Evolutionary conservation across 1,140 invertebrate species (phyloP).

Genomic region (Riptortus pedestris): DNA sequence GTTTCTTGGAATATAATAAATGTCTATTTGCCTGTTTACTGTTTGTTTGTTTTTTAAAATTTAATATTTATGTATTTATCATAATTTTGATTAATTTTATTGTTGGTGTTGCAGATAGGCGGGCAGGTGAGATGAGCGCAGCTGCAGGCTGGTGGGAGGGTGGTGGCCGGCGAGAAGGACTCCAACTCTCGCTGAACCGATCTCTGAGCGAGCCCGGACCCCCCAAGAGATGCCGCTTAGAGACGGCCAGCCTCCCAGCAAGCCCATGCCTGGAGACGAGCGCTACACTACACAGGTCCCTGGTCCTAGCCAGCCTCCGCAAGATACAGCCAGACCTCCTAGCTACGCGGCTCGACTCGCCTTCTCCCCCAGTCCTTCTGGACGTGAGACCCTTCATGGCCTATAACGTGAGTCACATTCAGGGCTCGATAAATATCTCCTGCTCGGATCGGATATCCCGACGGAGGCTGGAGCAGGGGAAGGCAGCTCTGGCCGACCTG

Average conservation of each 20-base stretch:
- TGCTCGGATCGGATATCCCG: slow-evolving; percentile 63
- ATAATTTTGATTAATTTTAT: background rate
- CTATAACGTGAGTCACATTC: slow-evolving; percentile 60
- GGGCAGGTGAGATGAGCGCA: slow-evolving; percentile 15
- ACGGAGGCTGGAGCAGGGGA: slow-evolving; percentile 54
- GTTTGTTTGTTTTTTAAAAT: too few relatives aligned
- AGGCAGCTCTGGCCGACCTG: slow-evolving; percentile 54
- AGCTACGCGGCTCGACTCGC: slow-evolving; percentile 35
- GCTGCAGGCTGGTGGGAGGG: slow-evolving; percentile 32
- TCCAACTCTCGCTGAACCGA: slow-evolving; percentile 48
- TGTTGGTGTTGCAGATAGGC: slow-evolving; percentile 1
- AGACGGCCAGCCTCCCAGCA: slow-evolving; percentile 37
- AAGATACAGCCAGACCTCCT: slow-evolving; percentile 17
- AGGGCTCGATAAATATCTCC: slow-evolving; percentile 62
- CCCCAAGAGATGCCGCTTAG: slow-evolving; percentile 48
- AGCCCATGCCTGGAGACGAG: slow-evolving; percentile 33
- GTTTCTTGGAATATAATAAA: too few relatives aligned
- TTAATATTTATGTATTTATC: too few relatives aligned
- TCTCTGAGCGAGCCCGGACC: slow-evolving; percentile 49
- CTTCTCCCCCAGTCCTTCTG: slow-evolving; percentile 43
- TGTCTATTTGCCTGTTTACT: too few relatives aligned
- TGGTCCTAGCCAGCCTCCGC: slow-evolving; percentile 21
- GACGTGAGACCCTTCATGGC: slow-evolving; percentile 63
- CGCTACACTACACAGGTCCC: slow-evolving; percentile 31
- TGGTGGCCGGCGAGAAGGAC: slow-evolving; percentile 42